These are phyloP conservation scores for Pithys albifrons DNA, from an alignment of 2,113 vertebrate genomes.

Conservation along the genomic window DNA sequence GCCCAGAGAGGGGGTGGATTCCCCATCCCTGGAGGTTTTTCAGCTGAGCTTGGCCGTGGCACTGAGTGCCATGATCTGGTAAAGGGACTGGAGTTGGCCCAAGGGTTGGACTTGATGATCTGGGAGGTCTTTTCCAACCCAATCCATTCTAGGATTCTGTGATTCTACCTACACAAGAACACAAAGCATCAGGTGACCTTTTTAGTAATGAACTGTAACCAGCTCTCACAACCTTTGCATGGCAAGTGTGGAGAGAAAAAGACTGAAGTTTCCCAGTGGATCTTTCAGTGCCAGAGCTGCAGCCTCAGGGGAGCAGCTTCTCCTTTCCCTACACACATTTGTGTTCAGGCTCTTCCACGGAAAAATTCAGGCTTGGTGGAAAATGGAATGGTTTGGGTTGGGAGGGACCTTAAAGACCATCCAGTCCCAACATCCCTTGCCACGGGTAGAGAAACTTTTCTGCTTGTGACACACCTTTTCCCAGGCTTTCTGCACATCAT, in stretches of 20 bases:
- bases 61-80: no score
- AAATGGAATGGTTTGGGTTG: not conserved
- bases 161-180: no score
- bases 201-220: no score
- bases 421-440: not conserved
- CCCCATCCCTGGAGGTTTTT: no score
- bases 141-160: no score
- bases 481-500: not conserved
- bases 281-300: not conserved
- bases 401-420: not conserved
- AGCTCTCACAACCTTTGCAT: not conserved
- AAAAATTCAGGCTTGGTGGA: not conserved
- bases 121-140: no score
- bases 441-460: not conserved
- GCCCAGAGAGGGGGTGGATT: no score
- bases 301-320: not conserved
- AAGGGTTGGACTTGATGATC: no score
- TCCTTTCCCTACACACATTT: not conserved
- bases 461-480: not conserved
- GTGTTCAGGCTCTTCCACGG: not conserved
- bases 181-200: no score
- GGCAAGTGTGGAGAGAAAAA: not conserved
- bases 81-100: no score
- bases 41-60: no score
- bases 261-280: rapidly evolving